Base-by-base conservation (phyloP, 2,888 invertebrate genomes). In the Chaetoderma sp. region DNA sequence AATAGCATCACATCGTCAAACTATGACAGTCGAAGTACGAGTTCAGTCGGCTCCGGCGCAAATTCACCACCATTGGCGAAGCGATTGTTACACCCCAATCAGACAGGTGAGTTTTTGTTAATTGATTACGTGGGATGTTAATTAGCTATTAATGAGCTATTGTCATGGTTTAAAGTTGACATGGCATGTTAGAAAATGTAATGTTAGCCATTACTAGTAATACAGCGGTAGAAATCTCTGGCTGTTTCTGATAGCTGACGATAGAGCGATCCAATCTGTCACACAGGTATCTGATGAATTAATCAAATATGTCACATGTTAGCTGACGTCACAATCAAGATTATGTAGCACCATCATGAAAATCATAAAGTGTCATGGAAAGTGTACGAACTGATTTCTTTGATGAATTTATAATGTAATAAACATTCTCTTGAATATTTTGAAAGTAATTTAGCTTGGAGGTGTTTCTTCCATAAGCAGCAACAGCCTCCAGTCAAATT, bases 21-120 rank as follows among this genome's bases (percentile, higher is more conserved):
- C 63, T 81, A 79, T 56, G 85, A 86, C 71, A 84, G 80, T 72
- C 83, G 83, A 71, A 86, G 84, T 67, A 77, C 79, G 60, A 81
- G 83, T 69, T 85, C 84, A 21, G 71, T 78, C 0, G 80, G 81
- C 6, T 82, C 82, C 2, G n/a, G n/a, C n/a, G 74, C 79, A 28
- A 72, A 68, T 56, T 78, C 77, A 10, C 74, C 77, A 4, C 67
- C 74, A 16, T 60, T 67, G 23, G 56, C 69, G 18, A 62, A 73
- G 25, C 65, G 73, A 73, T 68, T 58, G 50, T 78, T 78, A 1
- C 78, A 82, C 2, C 77, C 81, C 18, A 70, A 73, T 23, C 73
- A 78, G 54, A 61, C 42, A 27, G 61, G 61, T 61, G 32, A 61
- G 54, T 32, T 39, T n/a, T 10, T n/a, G n/a, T n/a, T n/a, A n/a